Percentiles rank a stretch among this genome's conserved stretches.
Conservation (phyloP, 1,140 invertebrate genomes). For the Dermatophagoides farinae region DNA sequence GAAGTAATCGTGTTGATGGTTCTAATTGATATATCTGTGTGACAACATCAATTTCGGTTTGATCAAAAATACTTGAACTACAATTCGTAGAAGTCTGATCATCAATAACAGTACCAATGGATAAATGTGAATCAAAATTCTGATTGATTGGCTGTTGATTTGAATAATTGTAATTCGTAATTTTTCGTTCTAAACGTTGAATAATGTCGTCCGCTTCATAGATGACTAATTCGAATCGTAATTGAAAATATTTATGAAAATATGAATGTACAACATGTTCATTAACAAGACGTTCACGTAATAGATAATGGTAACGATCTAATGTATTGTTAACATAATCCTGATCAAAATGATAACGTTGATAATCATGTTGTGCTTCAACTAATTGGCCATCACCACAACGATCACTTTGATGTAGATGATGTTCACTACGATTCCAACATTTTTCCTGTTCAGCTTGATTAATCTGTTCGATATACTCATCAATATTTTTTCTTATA, state of each 20-base stretch:
- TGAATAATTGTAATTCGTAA: neutral
- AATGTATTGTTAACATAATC: constrained; percentile 3
- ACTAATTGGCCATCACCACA: constrained; percentile 10
- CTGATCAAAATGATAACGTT: neutral
- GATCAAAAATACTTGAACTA: neutral
- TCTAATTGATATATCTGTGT: neutral
- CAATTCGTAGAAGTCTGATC: neutral
- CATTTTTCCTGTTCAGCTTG: neutral
- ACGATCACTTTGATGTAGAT: neutral
- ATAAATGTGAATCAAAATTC: no score
- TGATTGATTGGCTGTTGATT: no score
- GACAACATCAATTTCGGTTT: neutral
- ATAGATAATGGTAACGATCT: neutral
- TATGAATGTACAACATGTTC: constrained; percentile 6
- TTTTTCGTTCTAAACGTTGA: neutral
- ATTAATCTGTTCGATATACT: neutral
- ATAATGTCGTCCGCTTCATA: neutral
- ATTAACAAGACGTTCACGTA: constrained; percentile 10
- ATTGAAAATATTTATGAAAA: neutral
- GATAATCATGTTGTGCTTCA: constrained; percentile 2
- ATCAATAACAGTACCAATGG: neutral
- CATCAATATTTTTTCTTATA: neutral
- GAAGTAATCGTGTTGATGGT: neutral
- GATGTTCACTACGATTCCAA: constrained; percentile 1
- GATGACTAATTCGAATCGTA: constrained; percentile 8